These are phyloP conservation scores for Cryptomyrus ogoouensis DNA, from an alignment of 2,113 vertebrate species.

Conservation along the genomic window DNA sequence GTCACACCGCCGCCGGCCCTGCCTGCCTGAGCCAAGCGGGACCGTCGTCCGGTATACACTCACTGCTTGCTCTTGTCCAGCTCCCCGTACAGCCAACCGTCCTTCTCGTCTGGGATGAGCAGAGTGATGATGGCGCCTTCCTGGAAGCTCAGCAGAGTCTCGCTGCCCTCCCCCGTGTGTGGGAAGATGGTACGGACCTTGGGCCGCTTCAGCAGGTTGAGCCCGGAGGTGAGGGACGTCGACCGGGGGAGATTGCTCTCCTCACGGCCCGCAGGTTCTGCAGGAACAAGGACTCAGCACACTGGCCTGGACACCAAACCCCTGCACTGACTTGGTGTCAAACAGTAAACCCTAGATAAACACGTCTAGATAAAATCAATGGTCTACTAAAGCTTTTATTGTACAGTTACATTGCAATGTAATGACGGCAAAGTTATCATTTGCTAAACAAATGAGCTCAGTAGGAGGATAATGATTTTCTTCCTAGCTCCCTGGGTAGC, in stretches of 20 bases:
- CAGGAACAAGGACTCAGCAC: background rate
- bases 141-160: slow-evolving; percentile 80
- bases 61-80: slow-evolving; percentile 74
- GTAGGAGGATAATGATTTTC: background rate
- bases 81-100: slow-evolving; percentile 94
- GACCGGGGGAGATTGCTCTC: slow-evolving; percentile 69
- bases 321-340: background rate
- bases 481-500: background rate
- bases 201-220: slow-evolving; percentile 77
- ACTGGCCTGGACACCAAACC: background rate
- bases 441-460: background rate
- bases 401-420: background rate
- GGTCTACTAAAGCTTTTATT: background rate
- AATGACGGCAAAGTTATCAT: background rate
- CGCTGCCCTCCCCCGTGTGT: slow-evolving; percentile 74
- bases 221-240: slow-evolving; percentile 80
- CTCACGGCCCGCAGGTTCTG: slow-evolving; percentile 49
- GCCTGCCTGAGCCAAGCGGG: background rate
- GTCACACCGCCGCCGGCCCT: no score
- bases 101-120: slow-evolving; percentile 84
- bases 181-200: slow-evolving; percentile 91
- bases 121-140: slow-evolving; percentile 82
- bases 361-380: background rate
- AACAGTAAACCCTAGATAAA: background rate
- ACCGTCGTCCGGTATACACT: slow-evolving; percentile 40